Base-by-base conservation (phyloP, 2,888 invertebrate genomes). In the Ectemnius lituratus region DNA sequence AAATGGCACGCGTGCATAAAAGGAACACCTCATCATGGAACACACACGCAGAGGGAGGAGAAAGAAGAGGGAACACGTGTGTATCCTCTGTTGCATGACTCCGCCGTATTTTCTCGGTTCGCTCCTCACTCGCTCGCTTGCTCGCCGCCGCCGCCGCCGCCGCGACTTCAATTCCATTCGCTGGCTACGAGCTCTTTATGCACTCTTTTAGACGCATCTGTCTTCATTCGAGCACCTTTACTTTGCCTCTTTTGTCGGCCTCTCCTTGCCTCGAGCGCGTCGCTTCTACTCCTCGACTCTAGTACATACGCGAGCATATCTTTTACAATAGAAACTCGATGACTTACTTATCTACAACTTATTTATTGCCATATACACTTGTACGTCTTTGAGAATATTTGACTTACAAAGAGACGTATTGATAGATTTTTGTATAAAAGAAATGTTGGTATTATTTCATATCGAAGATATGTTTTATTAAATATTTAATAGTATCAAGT, bases 1-100 rank as follows among this genome's bases (percentile, higher is more conserved):
- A 78, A 80, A 70, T 67, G 73, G 67, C 78, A 74, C 73, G 64
- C 73, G 67, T 62, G 59, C 63, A 67, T 52, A 62, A 69, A 73
- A 28, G 16, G 28, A 60, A 23, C 63, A 8, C 1, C 56, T 11
- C 37, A 45, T 37, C 47, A 23, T 4, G n/a, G 59, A 13, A 13
- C 23, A 13, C 20, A 60, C 45, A 20, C 8, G 37, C 37, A 37
- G 37, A 37, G 0, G 6, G 37, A 6, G 37, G 1, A 23, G 8
- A 37, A 37, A 11, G 37, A 37, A 37, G 37, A 37, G n/a, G 14
- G 49, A 52, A 28, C 14, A 14, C 52, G 27, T 27, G 49, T 45
- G 20, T 11, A 16, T 45, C 18, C 62, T 63, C 60, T 62, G n/a
- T 58, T 47, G 14, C 6, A 13, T 66, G 11, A 8, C 8, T 27